phyloP scores from a whole-genome alignment of 2,888 invertebrate species.

The Strigamia transsilvanica region DNA sequence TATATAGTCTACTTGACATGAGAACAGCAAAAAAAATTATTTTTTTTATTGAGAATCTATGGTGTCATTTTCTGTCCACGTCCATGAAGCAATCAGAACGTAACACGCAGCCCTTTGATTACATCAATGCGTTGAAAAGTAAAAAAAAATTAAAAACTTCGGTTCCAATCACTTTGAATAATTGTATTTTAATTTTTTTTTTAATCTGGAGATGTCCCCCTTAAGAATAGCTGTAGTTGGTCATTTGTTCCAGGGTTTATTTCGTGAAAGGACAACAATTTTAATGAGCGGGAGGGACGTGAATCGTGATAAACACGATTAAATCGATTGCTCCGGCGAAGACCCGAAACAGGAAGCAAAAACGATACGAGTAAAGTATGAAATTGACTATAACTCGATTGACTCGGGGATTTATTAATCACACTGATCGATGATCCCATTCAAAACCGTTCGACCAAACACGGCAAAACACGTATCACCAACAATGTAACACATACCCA shows the following conservation, averaged over 20 bases:
- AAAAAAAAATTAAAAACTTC: neutral
- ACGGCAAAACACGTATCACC: neutral
- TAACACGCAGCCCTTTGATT: conserved; percentile 11
- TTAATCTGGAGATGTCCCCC: neutral
- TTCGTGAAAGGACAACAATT: too few species aligned
- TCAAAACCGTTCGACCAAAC: neutral
- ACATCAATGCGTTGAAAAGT: neutral
- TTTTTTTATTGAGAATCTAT: neutral
- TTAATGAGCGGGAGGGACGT: too few species aligned
- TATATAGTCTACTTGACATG: neutral
- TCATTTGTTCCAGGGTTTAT: too few species aligned
- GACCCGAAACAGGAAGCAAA: conserved; percentile 6
- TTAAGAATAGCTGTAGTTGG: neutral
- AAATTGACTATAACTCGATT: conserved; percentile 30
- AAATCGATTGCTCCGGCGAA: conserved; percentile 2
- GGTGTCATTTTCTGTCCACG: neutral
- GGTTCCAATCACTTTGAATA: neutral
- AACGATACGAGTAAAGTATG: neutral
- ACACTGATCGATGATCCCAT: conserved; percentile 26
- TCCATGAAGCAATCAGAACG: neutral
- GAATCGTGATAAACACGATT: neutral
- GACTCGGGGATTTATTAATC: neutral
- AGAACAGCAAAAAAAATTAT: neutral
- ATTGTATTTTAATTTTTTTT: neutral
- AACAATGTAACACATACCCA: conserved; percentile 25